Conservation (phyloP, 2,888 invertebrate species). For the Drosophila demipolita region DNA sequence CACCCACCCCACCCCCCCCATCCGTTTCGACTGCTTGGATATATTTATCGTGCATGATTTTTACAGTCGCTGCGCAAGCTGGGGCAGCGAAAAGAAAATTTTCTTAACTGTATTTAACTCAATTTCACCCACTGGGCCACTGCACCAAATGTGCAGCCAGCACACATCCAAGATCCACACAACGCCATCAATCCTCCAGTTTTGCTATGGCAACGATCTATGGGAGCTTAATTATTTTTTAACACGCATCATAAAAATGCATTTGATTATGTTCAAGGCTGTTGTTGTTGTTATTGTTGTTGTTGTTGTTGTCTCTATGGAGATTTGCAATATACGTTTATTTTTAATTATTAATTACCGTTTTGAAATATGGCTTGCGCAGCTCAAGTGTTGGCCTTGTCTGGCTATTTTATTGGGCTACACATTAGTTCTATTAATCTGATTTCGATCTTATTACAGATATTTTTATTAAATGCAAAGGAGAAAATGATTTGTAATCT, state of each 20-base stretch:
- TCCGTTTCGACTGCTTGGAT: constrained; percentile 6
- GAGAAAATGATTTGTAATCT: not conserved
- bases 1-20: not conserved
- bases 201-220: constrained; percentile 18
- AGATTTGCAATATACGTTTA: not conserved
- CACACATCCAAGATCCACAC: constrained; percentile 7
- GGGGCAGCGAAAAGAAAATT: constrained; percentile 78
- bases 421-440: constrained; percentile 22
- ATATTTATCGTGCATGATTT: constrained; percentile 49
- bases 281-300: constrained; percentile 30
- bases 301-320: constrained; percentile 3
- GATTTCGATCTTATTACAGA: not conserved
- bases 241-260: constrained; percentile 77
- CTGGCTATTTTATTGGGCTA: constrained; percentile 13
- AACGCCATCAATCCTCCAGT: constrained; percentile 37
- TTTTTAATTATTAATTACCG: constrained; percentile 21
- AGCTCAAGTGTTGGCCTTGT: constrained; percentile 7
- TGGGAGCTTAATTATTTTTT: constrained; percentile 63
- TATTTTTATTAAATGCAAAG: not conserved
- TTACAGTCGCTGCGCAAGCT: constrained; percentile 65
- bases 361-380: constrained; percentile 23
- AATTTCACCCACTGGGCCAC: constrained; percentile 85
- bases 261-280: constrained; percentile 33
- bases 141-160: constrained; percentile 84
- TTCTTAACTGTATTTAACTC: constrained; percentile 76